phyloP scores from a whole-genome alignment of 2,113 vertebrate species.

The Chamaea fasciata region DNA sequence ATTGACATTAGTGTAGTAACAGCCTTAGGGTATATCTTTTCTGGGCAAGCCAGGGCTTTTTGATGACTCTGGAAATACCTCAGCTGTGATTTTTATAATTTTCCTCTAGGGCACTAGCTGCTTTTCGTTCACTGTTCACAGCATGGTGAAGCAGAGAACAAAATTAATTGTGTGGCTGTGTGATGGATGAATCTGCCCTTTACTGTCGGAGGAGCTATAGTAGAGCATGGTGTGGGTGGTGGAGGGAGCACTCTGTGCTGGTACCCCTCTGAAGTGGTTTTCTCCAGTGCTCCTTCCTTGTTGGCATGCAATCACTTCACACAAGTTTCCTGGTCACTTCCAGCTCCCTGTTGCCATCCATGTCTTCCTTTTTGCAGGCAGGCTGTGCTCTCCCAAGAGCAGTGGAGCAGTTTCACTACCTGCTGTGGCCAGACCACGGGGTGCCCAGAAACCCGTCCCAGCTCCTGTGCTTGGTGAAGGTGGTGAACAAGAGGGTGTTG shows the following conservation, averaged over 20 bases:
- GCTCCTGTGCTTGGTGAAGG: conserved; percentile 40
- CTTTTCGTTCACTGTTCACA: neutral
- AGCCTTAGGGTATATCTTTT: neutral
- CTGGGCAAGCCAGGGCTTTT: neutral
- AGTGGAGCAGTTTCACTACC: conserved; percentile 59
- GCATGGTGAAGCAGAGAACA: neutral
- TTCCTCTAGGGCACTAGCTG: neutral
- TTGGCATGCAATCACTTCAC: neutral
- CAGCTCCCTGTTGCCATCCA: neutral
- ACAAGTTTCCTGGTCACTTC: neutral
- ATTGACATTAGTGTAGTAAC: neutral
- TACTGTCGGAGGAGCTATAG: neutral
- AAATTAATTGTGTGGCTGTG: neutral
- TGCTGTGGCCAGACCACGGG: conserved; percentile 58
- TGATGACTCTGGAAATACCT: neutral
- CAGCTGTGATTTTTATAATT: neutral
- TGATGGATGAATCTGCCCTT: neutral
- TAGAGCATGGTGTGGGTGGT: neutral
- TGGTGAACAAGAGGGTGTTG: neutral
- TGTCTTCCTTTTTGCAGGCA: neutral
- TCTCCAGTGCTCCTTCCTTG: neutral
- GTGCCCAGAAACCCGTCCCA: conserved; percentile 41
- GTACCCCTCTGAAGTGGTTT: neutral
- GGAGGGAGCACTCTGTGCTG: neutral
- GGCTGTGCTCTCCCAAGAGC: conserved; percentile 32